Evolutionary conservation across 2,888 invertebrate genomes (phyloP).

Genomic region (Erebia aethiops): DNA sequence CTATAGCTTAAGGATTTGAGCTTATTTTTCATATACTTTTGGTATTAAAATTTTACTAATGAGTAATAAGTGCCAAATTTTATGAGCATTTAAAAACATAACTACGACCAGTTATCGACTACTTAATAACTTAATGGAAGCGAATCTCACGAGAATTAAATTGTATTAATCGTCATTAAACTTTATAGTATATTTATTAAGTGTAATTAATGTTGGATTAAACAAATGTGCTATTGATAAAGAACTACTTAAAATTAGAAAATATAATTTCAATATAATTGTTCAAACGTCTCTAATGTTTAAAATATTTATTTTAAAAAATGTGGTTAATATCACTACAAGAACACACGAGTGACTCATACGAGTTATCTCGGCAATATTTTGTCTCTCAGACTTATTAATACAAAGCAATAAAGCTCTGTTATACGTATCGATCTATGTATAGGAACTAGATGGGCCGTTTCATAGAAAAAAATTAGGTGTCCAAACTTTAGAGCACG

Average conservation of each 20-base stretch:
- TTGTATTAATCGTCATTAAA: background rate
- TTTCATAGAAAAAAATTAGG: no score
- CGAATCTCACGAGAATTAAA: constrained; percentile 8
- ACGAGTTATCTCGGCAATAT: background rate
- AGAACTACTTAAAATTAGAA: background rate
- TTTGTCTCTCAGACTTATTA: no score
- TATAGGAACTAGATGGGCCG: no score
- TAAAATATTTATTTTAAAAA: background rate
- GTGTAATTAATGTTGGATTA: no score
- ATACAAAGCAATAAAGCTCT: background rate
- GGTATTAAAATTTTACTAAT: constrained; percentile 13
- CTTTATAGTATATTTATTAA: background rate
- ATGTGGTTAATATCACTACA: background rate
- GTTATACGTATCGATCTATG: no score
- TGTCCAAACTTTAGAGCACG: no score
- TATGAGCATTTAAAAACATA: constrained; percentile 27
- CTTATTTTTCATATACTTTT: constrained; percentile 30
- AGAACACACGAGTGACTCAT: background rate
- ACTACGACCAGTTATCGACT: constrained; percentile 25
- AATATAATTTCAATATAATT: background rate
- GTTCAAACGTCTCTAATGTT: background rate
- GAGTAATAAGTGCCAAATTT: constrained; percentile 35
- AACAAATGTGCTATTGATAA: background rate
- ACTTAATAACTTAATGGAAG: constrained; percentile 20
- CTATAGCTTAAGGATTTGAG: constrained; percentile 20